Evolutionary conservation across 2,113 vertebrate species (phyloP).

Genomic region (Ophthalmolycus amberensis): DNA sequence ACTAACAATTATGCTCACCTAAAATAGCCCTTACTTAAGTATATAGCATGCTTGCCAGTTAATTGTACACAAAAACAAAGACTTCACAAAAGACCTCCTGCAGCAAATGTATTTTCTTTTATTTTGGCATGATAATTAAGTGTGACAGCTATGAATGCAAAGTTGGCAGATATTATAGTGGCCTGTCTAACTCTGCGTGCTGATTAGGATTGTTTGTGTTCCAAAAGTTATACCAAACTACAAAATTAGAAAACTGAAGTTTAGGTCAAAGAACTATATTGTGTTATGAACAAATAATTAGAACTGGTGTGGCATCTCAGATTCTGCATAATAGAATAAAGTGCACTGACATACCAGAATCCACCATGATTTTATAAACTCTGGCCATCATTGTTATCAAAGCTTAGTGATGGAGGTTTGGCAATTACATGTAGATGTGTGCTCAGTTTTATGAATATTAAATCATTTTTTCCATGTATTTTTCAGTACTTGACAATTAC

Average conservation of each 20-base stretch:
- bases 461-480: constrained; percentile 40
- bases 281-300: constrained; percentile 4
- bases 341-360: not conserved
- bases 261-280: constrained; percentile 5
- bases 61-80: constrained; percentile 83
- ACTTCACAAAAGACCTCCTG: constrained; percentile 77
- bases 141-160: constrained; percentile 76
- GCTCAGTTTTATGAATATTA: constrained; percentile 44
- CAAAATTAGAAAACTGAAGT: constrained; percentile 36
- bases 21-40: constrained; percentile 82
- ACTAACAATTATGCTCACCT: constrained; percentile 81
- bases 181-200: constrained; percentile 71
- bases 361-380: constrained; percentile 1
- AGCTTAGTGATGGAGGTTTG: constrained; percentile 11
- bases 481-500: constrained; percentile 34
- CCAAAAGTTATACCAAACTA: constrained; percentile 63
- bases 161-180: constrained; percentile 75
- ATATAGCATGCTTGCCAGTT: constrained; percentile 77
- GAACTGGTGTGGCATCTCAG: not conserved
- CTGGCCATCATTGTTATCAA: constrained; percentile 2
- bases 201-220: constrained; percentile 68
- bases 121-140: constrained; percentile 80
- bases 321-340: constrained; percentile 10
- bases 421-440: constrained; percentile 26
- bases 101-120: constrained; percentile 75